Conservation (phyloP, 2,888 invertebrate species). For the Agrotis puta region DNA sequence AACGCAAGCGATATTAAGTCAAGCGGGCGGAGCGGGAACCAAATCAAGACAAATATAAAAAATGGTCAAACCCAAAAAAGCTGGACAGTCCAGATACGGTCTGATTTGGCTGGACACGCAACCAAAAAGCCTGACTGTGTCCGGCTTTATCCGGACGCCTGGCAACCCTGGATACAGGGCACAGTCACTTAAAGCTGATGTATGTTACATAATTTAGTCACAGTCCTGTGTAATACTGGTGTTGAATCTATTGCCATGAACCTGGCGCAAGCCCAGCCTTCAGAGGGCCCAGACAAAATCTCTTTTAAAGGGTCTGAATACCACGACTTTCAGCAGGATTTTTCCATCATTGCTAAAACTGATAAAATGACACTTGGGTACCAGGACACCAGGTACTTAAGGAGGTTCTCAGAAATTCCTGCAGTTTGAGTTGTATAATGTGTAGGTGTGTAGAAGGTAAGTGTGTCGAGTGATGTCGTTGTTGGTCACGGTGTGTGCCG, state of each 20-base stretch:
- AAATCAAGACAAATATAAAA: no score
- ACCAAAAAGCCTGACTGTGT: no score
- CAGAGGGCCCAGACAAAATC: not conserved
- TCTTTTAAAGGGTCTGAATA: no score
- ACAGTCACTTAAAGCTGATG: no score
- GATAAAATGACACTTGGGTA: not conserved
- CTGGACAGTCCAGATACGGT: no score
- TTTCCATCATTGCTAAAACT: not conserved
- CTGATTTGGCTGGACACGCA: no score
- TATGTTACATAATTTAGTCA: not conserved
- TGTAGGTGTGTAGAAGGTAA: conserved; percentile 46
- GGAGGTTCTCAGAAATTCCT: conserved; percentile 1
- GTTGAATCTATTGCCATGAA: not conserved
- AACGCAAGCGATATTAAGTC: no score
- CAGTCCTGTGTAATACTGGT: not conserved
- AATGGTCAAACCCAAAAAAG: no score
- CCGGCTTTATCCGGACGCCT: no score
- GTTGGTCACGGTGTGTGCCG: conserved; percentile 71
- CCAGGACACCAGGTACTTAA: no score
- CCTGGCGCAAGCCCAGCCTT: not conserved
- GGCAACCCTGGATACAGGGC: no score
- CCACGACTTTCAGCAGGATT: not conserved
- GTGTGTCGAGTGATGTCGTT: conserved; percentile 70
- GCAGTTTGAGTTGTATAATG: conserved; percentile 22
- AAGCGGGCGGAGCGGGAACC: no score